Conservation (phyloP, 2,113 vertebrate genomes). For the Acrocephalus arundinaceus region DNA sequence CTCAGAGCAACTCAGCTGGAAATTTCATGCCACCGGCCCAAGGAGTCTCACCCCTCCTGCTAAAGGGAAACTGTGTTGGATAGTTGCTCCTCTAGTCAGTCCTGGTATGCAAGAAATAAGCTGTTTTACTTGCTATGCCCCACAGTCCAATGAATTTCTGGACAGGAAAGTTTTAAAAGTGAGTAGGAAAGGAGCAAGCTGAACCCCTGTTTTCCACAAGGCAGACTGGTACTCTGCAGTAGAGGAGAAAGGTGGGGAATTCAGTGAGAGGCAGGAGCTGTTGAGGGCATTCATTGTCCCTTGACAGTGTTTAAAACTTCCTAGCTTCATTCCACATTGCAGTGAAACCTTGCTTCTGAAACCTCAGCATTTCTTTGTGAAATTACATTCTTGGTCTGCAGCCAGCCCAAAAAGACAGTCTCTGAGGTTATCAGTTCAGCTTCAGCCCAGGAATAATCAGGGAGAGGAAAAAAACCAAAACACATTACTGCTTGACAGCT, state of each 20-base stretch:
- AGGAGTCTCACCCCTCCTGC: neutral
- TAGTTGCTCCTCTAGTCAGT: neutral
- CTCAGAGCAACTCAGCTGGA: neutral
- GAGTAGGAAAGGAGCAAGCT: neutral
- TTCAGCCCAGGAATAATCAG: conserved; percentile 2
- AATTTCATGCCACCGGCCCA: neutral
- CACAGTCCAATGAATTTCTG: neutral
- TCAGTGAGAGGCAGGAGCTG: neutral
- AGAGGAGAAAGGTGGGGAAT: neutral
- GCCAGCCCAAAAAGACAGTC: conserved; percentile 12
- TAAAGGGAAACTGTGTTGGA: neutral
- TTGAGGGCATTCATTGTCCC: neutral
- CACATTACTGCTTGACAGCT: neutral
- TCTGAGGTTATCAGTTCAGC: conserved; percentile 50
- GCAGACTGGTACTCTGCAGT: neutral
- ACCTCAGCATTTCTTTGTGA: conserved; percentile 45
- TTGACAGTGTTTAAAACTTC: neutral
- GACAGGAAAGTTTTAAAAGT: neutral
- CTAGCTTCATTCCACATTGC: neutral
- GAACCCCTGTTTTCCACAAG: neutral
- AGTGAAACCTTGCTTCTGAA: conserved; percentile 49
- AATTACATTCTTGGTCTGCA: conserved; percentile 42
- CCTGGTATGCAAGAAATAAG: neutral
- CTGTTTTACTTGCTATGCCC: neutral
- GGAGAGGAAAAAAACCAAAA: neutral